Evolutionary conservation across 2,888 invertebrate genomes (phyloP), one percentile per base, ranked within the genome.

Genomic region (Papilio elwesi): DNA sequence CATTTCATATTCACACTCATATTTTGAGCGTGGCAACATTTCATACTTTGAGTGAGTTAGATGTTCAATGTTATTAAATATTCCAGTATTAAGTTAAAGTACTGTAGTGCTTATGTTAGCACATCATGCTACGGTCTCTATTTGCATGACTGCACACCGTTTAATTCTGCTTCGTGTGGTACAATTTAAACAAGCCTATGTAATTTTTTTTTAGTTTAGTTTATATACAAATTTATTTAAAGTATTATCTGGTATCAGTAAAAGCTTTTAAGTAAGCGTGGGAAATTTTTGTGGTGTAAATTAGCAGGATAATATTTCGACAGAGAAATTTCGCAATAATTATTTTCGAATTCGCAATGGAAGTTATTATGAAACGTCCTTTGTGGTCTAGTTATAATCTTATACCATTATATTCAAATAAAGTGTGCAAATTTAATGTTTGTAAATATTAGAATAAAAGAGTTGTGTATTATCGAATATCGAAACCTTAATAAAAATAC

Each of bases 121-220:
- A 74, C 75, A 78, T 76, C 83, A 84, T 83, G 83, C 83, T 73
- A 79, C 76, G 75, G 74, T 76, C 77, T 76, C 74, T 80, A 83
- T 79, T 92, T 76, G 91, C 92, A 90, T 92, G 92, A 83, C 86
- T 83, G 81, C 85, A 81, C 82, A 80, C 85, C 85, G 85, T 92
- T 91, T 86, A 78, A 85, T 84, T 78, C 80, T 76, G 79, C 77
- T 78, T 80, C 74, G 70, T 74, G 77, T 82, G 85, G 86, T 77
- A 15, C 76, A 85, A 59, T n/a, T 13, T 10, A 43, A 62, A 43
- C 43, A 43, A 43, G 15, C 12, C 10, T 62, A 11, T 59, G n/a
- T 59, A n/a, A 59, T 36, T 57, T 36, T 36, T n/a, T 38, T n/a
- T n/a, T 9, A 5, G n/a, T n/a, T n/a, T n/a, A n/a, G n/a, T n/a